phyloP scores from a whole-genome alignment of 1,140 invertebrate genomes.

The Anthonomus grandis region DNA sequence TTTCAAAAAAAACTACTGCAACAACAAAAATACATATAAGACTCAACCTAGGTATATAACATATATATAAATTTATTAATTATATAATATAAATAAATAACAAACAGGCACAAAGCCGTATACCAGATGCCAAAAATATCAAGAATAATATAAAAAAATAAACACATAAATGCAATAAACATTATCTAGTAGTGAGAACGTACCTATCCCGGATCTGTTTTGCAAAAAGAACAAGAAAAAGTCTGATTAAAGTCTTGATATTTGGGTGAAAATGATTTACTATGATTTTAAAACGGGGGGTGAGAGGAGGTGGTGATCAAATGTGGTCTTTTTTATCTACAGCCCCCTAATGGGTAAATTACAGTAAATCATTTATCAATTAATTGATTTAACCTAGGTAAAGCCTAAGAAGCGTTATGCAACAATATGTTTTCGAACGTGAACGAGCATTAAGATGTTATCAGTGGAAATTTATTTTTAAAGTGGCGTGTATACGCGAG shows the following conservation, averaged over 20 bases:
- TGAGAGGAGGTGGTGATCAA: background rate
- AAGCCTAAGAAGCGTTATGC: no score
- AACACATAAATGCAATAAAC: slow-evolving; percentile 18
- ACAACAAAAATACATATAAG: slow-evolving; percentile 29
- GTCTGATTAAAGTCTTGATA: background rate
- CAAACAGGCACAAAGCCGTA: slow-evolving; percentile 10
- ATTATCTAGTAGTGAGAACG: slow-evolving; percentile 37
- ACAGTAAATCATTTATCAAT: no score
- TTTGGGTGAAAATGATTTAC: slow-evolving; percentile 6
- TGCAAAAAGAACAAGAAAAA: slow-evolving; percentile 40
- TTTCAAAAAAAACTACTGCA: no score
- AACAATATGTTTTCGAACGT: no score
- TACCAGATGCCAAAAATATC: slow-evolving; percentile 13
- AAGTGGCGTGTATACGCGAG: no score
- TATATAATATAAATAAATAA: slow-evolving; percentile 16
- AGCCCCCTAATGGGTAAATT: no score
- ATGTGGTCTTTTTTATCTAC: background rate
- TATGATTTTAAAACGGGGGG: background rate
- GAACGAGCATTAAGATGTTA: no score
- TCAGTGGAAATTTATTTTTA: no score
- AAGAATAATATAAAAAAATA: slow-evolving; percentile 17
- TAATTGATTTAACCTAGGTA: no score
- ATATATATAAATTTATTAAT: slow-evolving; percentile 6
- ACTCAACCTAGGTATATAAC: slow-evolving; percentile 41
- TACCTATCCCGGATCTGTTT: slow-evolving; percentile 48